Base-by-base conservation (phyloP, 2,888 invertebrate genomes). In the Morpho helenor region DNA sequence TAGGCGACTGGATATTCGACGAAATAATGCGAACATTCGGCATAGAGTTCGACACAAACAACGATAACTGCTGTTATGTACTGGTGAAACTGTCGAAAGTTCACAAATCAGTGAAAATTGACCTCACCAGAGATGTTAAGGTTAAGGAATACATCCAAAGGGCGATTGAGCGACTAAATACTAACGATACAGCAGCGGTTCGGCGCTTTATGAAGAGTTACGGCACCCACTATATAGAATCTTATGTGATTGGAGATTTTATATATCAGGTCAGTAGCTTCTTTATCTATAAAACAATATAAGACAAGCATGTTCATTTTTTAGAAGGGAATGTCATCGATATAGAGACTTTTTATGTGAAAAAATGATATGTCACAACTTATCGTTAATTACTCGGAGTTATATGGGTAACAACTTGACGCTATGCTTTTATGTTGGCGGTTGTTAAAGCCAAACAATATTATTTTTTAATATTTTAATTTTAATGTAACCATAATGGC, bases 171-270 rank as follows among this genome's bases (percentile, higher is more conserved):
- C 87, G 90, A 39, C 86, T 95, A 57, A 91, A 93, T 66, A 84
- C 93, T 7, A 95, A 94, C 41, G 94, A 96, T 74, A 89, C 93
- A 0, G 92, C 93, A 0, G 94, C 94, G 64, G 94, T 96, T 0
- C 91, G 95, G 44, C 92, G 92, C 68, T 97, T 97, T 74, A 96
- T 96, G 85, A 94, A 93, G 73, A 94, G 94, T 70, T 96, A 95
- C 69, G 97, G 97, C 51, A 96, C 96, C 7, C 97, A 97, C 83
- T 97, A 96, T 70, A 96, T 97, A 54, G 93, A 95, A 63, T 96
- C 96, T 0, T 97, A 95, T 77, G 93, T 94, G 7, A 97, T 96
- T 0, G 97, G 97, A 8, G 96, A 97, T 79, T 95, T 96, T 43
- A 91, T 97, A 65, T 97, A 96, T 82, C 96, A 97, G 94, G 96